Evolutionary conservation across 2,113 vertebrate species (phyloP).

Genomic region (Pyxicephalus adspersus): DNA sequence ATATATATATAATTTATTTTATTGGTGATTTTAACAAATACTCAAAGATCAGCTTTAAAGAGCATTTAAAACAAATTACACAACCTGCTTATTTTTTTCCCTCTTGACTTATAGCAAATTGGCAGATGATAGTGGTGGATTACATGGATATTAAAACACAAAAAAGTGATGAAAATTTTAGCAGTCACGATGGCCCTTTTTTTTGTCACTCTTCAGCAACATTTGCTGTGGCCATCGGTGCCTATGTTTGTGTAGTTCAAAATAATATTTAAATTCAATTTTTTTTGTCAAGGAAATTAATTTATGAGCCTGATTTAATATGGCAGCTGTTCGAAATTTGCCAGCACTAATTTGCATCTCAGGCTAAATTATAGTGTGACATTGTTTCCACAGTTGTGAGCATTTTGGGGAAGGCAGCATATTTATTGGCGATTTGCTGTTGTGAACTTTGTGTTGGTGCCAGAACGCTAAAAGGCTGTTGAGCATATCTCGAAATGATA

Average conservation of each 20-base stretch:
- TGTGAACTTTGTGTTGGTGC: conserved; percentile 35
- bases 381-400: conserved; percentile 39
- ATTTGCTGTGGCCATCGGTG: too few relatives aligned
- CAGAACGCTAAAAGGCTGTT: conserved; percentile 19
- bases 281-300: conserved; percentile 29
- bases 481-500: conserved; percentile 40
- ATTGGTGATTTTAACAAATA: too few relatives aligned
- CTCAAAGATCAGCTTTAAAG: too few relatives aligned
- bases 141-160: too few relatives aligned
- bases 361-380: conserved; percentile 37
- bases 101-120: too few relatives aligned
- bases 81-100: too few relatives aligned
- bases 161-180: too few relatives aligned
- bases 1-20: too few relatives aligned
- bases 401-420: conserved; percentile 33
- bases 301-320: conserved; percentile 40
- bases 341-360: conserved; percentile 38
- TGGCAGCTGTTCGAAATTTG: conserved; percentile 49
- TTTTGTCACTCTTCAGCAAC: too few relatives aligned
- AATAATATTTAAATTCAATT: background rate
- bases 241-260: background rate
- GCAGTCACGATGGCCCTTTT: too few relatives aligned
- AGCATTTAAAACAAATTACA: too few relatives aligned
- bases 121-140: too few relatives aligned
- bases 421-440: conserved; percentile 31